Base-by-base conservation (phyloP, 2,797 vertebrate genomes). In the Apogon hyalosoma region DNA sequence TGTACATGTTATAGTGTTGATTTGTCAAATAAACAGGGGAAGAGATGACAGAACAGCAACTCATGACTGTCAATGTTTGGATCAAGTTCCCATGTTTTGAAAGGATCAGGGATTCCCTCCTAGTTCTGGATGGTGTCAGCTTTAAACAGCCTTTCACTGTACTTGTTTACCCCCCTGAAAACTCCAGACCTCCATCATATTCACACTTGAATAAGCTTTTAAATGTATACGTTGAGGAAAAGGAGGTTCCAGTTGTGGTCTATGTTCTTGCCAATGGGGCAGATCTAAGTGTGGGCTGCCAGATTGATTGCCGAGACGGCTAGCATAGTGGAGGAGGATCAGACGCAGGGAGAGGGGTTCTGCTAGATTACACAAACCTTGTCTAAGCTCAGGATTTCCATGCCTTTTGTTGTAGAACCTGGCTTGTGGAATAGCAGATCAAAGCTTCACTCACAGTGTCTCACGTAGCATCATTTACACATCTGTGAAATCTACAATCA, bases 381-480 rank as follows among this genome's bases (percentile, higher is more conserved):
- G 87, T 86, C 82, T 85, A 82, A 91, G 88, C 87, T 86, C 84
- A 69, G 90, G 89, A 91, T 92, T 88, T 88, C 75, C 75, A 83
- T 59, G 58, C 65, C 85, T 86, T 90, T 90, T 90, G 90, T 90
- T 86, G 81, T 83, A 67, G 79, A 83, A 85, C 86, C 84, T 80
- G 75, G 75, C 75, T 86, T 43, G 68, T 33, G 31, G 86, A 88
- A 83, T 82, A 87, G 86, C 87, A 91, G 92, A 94, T 94, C 92
- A 94, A 94, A 94, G 92, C 88, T 73, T 75, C 76, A 45, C 73
- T 86, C 69, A 11, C 72, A 52, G 75, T 56, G 38, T 84, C 81
- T 88, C 87, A 65, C 63, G 63, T 80, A 10, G 83, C 84, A 89
- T 93, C 88, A 93, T 93, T 93, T 92, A 91, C 92, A 92, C 90